These are phyloP conservation scores for Vanessa atalanta DNA, from an alignment of 1,140 invertebrate species.

Conservation along the genomic window DNA sequence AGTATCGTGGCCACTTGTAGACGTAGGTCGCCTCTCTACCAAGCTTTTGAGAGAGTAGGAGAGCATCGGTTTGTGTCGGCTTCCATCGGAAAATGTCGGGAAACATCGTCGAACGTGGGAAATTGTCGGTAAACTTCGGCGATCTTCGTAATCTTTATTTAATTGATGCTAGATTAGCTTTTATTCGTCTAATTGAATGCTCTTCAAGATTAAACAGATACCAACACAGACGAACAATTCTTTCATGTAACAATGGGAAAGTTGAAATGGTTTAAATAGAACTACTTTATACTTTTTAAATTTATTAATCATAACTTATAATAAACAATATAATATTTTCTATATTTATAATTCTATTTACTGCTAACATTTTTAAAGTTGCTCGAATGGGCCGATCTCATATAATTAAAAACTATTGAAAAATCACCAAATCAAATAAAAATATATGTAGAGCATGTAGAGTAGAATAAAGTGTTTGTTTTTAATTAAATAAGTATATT, in stretches of 20 bases:
- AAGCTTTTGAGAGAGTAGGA: background rate
- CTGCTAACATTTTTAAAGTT: too few relatives aligned
- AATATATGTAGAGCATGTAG: too few relatives aligned
- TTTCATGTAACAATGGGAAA: background rate
- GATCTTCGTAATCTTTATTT: constrained; percentile 29
- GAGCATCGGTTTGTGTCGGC: constrained; percentile 36
- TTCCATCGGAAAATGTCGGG: constrained; percentile 31
- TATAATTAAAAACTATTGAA: too few relatives aligned
- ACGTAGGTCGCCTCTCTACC: background rate
- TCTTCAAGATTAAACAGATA: background rate
- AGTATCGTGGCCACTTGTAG: background rate
- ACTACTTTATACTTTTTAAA: too few relatives aligned
- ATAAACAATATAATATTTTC: too few relatives aligned
- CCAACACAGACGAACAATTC: background rate
- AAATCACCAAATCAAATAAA: too few relatives aligned
- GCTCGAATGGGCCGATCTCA: too few relatives aligned
- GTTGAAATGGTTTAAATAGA: too few relatives aligned
- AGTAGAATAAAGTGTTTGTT: too few relatives aligned
- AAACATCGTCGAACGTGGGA: background rate
- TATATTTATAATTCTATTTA: too few relatives aligned
- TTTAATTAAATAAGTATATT: too few relatives aligned
- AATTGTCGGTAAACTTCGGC: constrained; percentile 8
- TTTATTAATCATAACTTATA: too few relatives aligned
- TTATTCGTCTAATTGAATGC: constrained; percentile 27
- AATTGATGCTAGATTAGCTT: constrained; percentile 52